Conservation (phyloP, 1,140 invertebrate genomes). For the Orius insidiosus region DNA sequence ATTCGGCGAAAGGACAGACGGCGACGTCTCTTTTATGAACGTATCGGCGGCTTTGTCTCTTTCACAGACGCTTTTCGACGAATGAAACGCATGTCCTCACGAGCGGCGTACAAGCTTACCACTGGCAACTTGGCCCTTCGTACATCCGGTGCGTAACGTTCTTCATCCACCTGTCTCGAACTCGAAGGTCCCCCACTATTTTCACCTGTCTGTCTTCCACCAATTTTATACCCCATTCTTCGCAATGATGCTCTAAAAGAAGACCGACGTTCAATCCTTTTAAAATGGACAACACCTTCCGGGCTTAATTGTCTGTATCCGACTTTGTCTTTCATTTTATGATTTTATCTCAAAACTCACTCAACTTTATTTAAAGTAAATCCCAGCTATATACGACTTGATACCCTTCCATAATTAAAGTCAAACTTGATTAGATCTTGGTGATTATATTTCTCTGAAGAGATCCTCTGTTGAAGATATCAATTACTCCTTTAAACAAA, state of each 20-base stretch:
- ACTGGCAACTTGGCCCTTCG: constrained; percentile 5
- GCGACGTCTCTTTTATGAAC: neutral
- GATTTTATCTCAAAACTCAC: too few relatives aligned
- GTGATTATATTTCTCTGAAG: too few relatives aligned
- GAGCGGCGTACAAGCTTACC: constrained; percentile 21
- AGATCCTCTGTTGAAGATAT: too few relatives aligned
- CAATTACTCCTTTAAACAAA: too few relatives aligned
- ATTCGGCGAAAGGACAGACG: constrained; percentile 3
- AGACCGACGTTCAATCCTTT: constrained; percentile 2
- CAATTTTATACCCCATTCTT: constrained; percentile 30
- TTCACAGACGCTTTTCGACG: constrained; percentile 19
- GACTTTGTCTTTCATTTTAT: too few relatives aligned
- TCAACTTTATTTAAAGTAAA: too few relatives aligned
- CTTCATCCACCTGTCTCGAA: neutral
- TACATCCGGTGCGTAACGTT: constrained; percentile 6
- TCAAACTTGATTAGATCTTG: too few relatives aligned
- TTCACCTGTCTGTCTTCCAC: constrained; percentile 21
- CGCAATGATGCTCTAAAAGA: constrained; percentile 45
- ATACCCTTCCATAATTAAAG: too few relatives aligned
- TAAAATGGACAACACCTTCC: too few relatives aligned
- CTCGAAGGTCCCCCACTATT: constrained; percentile 7
- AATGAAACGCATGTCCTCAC: constrained; percentile 23
- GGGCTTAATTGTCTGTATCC: too few relatives aligned
- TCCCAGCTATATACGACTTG: too few relatives aligned
- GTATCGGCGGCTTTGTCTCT: constrained; percentile 25